These are phyloP conservation scores for Lepisosteus oculatus DNA, from an alignment of 2,113 vertebrate species.

Conservation along the genomic window DNA sequence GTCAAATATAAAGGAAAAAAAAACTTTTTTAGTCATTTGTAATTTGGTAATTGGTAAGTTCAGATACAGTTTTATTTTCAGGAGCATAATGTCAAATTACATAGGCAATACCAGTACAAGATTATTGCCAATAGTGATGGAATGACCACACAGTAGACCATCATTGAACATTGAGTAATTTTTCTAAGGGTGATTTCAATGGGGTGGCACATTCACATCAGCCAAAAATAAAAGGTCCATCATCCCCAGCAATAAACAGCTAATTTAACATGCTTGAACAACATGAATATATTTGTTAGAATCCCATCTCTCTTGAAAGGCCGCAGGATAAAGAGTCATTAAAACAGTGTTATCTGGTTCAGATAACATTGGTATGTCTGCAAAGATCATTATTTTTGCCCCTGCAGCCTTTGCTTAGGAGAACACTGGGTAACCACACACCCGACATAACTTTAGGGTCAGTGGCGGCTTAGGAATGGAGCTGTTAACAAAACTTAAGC, in stretches of 20 bases:
- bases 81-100: conserved; percentile 25
- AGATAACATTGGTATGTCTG: conserved; percentile 69
- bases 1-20: no score
- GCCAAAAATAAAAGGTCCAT: conserved; percentile 53
- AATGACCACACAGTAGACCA: conserved; percentile 12
- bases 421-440: conserved; percentile 41
- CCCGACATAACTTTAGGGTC: conserved; percentile 51
- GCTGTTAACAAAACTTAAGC: conserved; percentile 55
- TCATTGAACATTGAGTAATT: conserved; percentile 35
- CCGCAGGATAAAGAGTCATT: conserved; percentile 68
- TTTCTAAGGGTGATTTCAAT: conserved; percentile 31
- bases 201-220: conserved; percentile 37
- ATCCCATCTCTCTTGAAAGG: conserved; percentile 55
- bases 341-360: conserved; percentile 62
- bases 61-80: conserved; percentile 20
- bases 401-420: conserved; percentile 63
- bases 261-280: conserved; percentile 57
- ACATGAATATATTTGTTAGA: conserved; percentile 54
- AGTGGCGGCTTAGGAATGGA: conserved; percentile 50
- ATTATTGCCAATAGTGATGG: conserved; percentile 18
- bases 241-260: conserved; percentile 54
- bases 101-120: conserved; percentile 28
- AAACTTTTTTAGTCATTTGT: no score
- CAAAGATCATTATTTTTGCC: conserved; percentile 71
- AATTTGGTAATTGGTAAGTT: background rate